Evolutionary conservation across 2,113 vertebrate genomes (phyloP), one percentile per base, ranked within the genome.

Genomic region (Passer domesticus): DNA sequence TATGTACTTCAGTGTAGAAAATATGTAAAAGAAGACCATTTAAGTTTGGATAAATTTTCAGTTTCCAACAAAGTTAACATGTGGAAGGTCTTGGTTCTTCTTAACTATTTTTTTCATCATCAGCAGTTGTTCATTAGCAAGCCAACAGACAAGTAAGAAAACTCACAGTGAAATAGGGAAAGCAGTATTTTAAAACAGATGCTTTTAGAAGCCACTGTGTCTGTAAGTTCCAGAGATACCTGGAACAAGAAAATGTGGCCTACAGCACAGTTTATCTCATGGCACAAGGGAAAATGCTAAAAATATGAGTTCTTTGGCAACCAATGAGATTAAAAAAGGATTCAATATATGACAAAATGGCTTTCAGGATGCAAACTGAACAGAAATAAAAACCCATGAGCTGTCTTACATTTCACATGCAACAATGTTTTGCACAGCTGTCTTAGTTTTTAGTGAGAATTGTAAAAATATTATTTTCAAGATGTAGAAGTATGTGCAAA

Each of bases 221-320:
- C 39, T 92, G 23, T 85, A 87, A 55, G 78, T 70, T 95, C 77
- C 35, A 73, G 52, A 92, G 64, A 59, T 90, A 84, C 47, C 83
- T 79, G 41, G 73, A 93, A 83, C 60, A 91, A 95, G 83, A 47
- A 66, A 70, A 89, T 80, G 25, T 0, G 2, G 35, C 56, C 62
- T 87, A 49, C 72, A 84, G 35, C 2, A 1, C 55, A 90, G 44
- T 93, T 81, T 84, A 79, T 94, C 83, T 87, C 66, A 82, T 70
- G 75, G 70, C 50, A 94, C 66, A 92, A 77, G 79, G 92, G 64
- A 95, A 96, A 93, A 97, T 93, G 55, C 46, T 96, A 95, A 95
- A 87, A 94, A 80, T 93, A 91, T 58, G 47, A 92, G 75, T 95
- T 96, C 49, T 86, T 92, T 97, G 96, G 94, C 89, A 97, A 91